These are phyloP conservation scores for Hypsibius dujardini DNA, from an alignment of 1,140 invertebrate species.

Conservation along the genomic window DNA sequence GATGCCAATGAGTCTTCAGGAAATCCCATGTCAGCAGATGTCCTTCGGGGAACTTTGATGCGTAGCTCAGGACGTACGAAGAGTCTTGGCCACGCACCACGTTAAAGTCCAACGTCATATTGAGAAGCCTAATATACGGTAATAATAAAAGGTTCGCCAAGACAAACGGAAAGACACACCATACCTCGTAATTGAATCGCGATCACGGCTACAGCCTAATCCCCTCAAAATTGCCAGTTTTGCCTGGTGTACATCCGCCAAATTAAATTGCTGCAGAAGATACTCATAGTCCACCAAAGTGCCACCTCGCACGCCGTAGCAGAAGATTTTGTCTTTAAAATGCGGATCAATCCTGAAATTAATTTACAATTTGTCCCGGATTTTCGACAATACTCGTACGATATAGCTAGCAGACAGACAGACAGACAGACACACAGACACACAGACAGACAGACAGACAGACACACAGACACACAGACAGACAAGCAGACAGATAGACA, in stretches of 20 bases:
- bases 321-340: neutral
- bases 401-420: too few relatives aligned
- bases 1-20: neutral
- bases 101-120: neutral
- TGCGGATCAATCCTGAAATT: neutral
- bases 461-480: neutral
- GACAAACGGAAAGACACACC: neutral
- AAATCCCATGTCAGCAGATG: neutral
- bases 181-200: neutral
- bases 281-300: neutral
- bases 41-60: neutral
- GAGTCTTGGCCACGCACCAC: neutral
- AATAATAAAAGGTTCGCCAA: neutral
- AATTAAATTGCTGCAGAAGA: neutral
- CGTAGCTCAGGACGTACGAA: neutral
- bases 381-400: neutral
- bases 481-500: too few relatives aligned
- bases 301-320: slow-evolving; percentile 2
- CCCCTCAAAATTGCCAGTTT: neutral
- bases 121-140: neutral
- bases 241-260: neutral
- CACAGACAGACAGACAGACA: neutral
- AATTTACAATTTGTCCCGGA: too few relatives aligned
- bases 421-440: neutral
- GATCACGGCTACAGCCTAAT: neutral